Evolutionary conservation across 1,140 invertebrate genomes (phyloP).

Genomic region (Drosophila murphyi): DNA sequence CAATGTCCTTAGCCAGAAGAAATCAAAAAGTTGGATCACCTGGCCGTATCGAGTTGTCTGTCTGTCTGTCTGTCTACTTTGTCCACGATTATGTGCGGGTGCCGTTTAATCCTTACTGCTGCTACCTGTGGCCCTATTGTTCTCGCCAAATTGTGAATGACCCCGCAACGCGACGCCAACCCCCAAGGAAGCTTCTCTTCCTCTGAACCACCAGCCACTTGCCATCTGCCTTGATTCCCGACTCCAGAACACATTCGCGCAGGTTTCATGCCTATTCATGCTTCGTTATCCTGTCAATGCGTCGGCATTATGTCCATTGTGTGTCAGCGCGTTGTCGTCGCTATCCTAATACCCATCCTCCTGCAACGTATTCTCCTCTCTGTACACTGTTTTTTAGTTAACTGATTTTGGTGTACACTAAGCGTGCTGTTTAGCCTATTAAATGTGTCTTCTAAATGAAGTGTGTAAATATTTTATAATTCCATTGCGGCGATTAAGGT

Average conservation of each 20-base stretch:
- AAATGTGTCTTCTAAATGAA: slow-evolving; percentile 66
- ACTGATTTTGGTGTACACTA: slow-evolving; percentile 58
- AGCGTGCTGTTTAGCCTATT: slow-evolving; percentile 73
- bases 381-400: slow-evolving; percentile 38
- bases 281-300: slow-evolving; percentile 82
- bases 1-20: slow-evolving; percentile 81
- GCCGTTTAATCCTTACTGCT: slow-evolving; percentile 43
- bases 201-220: slow-evolving; percentile 50
- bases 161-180: slow-evolving; percentile 49
- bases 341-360: slow-evolving; percentile 8
- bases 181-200: slow-evolving; percentile 43
- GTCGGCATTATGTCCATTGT: slow-evolving; percentile 56
- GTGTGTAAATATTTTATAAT: slow-evolving; percentile 72
- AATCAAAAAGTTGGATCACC: slow-evolving; percentile 84
- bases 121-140: slow-evolving; percentile 75
- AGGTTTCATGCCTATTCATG: slow-evolving; percentile 82
- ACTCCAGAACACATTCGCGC: slow-evolving; percentile 43
- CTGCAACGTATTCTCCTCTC: background rate
- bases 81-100: slow-evolving; percentile 74
- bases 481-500: slow-evolving; percentile 53
- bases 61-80: slow-evolving; percentile 2
- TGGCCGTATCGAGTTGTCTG: slow-evolving; percentile 64
- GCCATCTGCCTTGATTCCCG: slow-evolving; percentile 70
- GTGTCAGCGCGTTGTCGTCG: slow-evolving; percentile 62
- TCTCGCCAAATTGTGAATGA: slow-evolving; percentile 68